Percentiles rank a stretch among this genome's conserved stretches.
phyloP scores from a whole-genome alignment of 1,140 invertebrate species.

The Aplysia californica region DNA sequence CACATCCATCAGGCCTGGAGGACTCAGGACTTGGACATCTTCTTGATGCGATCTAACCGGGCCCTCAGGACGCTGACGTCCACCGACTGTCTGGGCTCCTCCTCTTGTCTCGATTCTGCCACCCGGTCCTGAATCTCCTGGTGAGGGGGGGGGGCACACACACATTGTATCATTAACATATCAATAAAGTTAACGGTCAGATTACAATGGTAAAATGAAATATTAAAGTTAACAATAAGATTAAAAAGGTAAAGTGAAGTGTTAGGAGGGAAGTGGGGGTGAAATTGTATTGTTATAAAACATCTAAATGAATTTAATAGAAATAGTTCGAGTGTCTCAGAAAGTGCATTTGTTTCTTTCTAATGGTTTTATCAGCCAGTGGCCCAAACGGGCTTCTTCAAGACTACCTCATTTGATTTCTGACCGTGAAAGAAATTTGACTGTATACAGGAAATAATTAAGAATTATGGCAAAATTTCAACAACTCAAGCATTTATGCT shows the following conservation, averaged over 20 bases:
- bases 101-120: not conserved
- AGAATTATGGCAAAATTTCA: no score
- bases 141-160: not conserved
- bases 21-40: constrained; percentile 50
- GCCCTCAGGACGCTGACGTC: constrained; percentile 55
- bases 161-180: not conserved
- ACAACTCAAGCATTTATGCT: no score
- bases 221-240: not conserved
- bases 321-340: no score
- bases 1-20: no score
- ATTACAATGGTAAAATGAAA: not conserved
- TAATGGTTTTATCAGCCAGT: no score
- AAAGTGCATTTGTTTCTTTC: no score
- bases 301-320: not conserved
- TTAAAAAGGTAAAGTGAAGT: not conserved
- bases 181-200: not conserved
- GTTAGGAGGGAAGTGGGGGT: not conserved
- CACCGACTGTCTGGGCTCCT: constrained; percentile 20
- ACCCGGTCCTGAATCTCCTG: constrained; percentile 30
- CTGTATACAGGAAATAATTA: no score
- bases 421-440: no score
- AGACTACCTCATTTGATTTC: no score
- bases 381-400: no score
- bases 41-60: constrained; percentile 56
- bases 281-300: not conserved